phyloP scores from a whole-genome alignment of 2,888 invertebrate genomes.

The Phyto melanocephala region DNA sequence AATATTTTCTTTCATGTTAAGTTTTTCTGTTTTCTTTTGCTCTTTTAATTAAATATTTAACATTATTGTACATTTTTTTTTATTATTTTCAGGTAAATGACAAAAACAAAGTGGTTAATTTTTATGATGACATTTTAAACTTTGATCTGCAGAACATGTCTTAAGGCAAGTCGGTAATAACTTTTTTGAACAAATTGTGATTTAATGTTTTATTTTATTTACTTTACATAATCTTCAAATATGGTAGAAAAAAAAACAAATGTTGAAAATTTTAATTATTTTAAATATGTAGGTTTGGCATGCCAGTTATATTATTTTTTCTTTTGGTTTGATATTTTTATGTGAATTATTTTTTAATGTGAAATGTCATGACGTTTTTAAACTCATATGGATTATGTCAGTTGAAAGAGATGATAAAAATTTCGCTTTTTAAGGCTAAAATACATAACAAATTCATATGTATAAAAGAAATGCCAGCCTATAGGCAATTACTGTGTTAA shows the following conservation, averaged over 20 bases:
- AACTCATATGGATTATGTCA: background rate
- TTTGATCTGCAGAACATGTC: conserved; percentile 32
- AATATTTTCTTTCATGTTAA: background rate
- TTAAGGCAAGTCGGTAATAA: background rate
- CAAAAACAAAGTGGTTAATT: background rate
- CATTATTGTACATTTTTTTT: conserved; percentile 6
- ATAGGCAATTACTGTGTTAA: too few relatives aligned
- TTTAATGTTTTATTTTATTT: conserved; percentile 18
- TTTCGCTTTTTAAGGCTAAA: background rate
- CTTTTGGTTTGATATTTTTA: too few relatives aligned
- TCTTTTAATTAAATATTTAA: background rate
- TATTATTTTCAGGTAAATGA: background rate
- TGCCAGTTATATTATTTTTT: background rate
- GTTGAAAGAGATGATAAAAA: background rate
- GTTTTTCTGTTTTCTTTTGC: too few relatives aligned
- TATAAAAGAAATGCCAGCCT: background rate
- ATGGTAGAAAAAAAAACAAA: background rate
- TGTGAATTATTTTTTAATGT: background rate
- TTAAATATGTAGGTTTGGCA: background rate
- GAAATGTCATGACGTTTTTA: conserved; percentile 14
- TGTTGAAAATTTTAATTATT: background rate
- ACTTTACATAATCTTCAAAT: conserved; percentile 13
- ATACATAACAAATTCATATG: background rate
- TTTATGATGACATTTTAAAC: conserved; percentile 15
- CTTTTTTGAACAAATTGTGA: background rate